Conservation (phyloP, 2,113 vertebrate genomes). For the Paedocypris sp. region DNA sequence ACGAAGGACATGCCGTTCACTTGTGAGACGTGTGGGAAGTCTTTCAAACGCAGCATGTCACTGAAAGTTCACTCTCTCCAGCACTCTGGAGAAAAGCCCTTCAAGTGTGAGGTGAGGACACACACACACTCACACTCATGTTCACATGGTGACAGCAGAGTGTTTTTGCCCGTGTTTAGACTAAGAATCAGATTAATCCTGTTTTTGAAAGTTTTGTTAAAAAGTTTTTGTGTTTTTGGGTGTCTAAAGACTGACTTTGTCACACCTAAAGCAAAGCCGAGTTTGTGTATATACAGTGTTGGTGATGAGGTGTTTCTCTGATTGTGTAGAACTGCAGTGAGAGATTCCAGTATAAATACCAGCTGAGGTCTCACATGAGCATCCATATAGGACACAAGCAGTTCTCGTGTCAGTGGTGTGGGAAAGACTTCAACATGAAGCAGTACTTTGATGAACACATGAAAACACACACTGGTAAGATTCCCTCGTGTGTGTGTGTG, state of each 20-base stretch:
- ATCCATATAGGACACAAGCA: slow-evolving; percentile 96
- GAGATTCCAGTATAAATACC: slow-evolving; percentile 91
- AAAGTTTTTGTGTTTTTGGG: too few relatives aligned
- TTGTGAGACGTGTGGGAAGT: slow-evolving; percentile 93
- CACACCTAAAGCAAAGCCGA: too few relatives aligned
- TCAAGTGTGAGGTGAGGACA: slow-evolving; percentile 83
- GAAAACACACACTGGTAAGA: slow-evolving; percentile 74
- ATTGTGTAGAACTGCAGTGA: slow-evolving; percentile 91
- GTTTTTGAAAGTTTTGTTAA: too few relatives aligned
- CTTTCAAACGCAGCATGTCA: slow-evolving; percentile 97
- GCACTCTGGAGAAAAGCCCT: slow-evolving; percentile 93
- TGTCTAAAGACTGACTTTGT: too few relatives aligned
- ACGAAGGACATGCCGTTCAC: slow-evolving; percentile 99
- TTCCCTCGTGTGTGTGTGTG: too few relatives aligned
- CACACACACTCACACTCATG: too few relatives aligned
- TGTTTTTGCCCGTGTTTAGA: too few relatives aligned
- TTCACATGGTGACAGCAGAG: too few relatives aligned
- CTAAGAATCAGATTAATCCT: too few relatives aligned
- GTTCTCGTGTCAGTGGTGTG: slow-evolving; percentile 99
- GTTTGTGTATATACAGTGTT: too few relatives aligned
- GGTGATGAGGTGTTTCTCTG: too few relatives aligned
- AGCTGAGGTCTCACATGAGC: slow-evolving; percentile 96
- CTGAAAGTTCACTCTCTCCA: slow-evolving; percentile 93
- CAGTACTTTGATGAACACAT: slow-evolving; percentile 98
- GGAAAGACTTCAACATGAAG: slow-evolving; percentile 99